Evolutionary conservation across 2,113 vertebrate species (phyloP), one percentile per base, ranked within the genome.

Genomic region (Gymnarchus niloticus): DNA sequence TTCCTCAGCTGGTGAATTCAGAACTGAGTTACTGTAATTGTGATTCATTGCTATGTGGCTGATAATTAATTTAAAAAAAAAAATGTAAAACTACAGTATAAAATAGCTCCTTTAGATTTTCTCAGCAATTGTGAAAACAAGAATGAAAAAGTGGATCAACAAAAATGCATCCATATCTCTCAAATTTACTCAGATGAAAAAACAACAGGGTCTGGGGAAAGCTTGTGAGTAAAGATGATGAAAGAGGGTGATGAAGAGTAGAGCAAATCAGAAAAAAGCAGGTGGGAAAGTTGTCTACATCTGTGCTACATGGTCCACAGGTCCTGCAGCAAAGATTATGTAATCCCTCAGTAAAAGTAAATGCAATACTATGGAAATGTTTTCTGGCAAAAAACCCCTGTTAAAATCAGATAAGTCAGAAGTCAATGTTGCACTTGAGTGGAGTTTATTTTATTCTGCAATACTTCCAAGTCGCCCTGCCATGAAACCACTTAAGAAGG

Each of bases 301-400:
- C 46, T 80, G 44, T 80, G 77, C 77, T 80, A 6, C 48, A 25
- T 48, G 77, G 9, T 81, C 46, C 46, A 44, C 25, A 23, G 48
- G 46, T 81, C 77, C 48, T 81, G 80, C 51, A 25, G 51, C 51
- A 52, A 52, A 1, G 28, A 33, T 82, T 82, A 82, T 48, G 14
- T 82, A 82, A 82, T 51, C 80, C 28, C 80, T 54, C 51, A 37
- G 44, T 54, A 51, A 48, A 82, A 48, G 80, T 56, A 33, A 82
- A 82, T 54, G 80, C 77, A 52, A 21, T 33, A 8, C 7, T 17
- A 82, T 7, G 25, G 37, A 54, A 56, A 33, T n/a, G 1, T 41
- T 82, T 77, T 82, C n/a, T 21, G 49, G 21, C 14, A 81, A 81
- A 52, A 56, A 51, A 21, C 25, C 28, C 80, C 80, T 51, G 46